Base-by-base conservation (phyloP, 2,797 vertebrate genomes). In the Erpetoichthys calabaricus region DNA sequence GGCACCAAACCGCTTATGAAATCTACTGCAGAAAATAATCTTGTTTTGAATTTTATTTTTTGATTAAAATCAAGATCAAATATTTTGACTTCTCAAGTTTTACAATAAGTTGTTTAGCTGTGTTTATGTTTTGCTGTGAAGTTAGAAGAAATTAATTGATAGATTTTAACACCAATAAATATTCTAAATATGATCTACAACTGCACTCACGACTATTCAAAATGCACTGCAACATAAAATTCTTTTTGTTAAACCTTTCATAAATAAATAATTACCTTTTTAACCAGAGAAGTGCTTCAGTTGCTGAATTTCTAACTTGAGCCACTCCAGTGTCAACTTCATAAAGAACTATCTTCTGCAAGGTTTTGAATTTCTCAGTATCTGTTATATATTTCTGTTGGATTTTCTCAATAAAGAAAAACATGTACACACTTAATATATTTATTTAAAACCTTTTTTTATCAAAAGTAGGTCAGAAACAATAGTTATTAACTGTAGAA, bases 231-330 rank as follows among this genome's bases (percentile, higher is more conserved):
- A 5, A 51, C 25, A 51, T 6, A 51, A 3, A 3, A 51, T 10
- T n/a, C n/a, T 25, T 25, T 25, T 25, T 25, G 25, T 25, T 25
- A 25, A 25, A 41, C 44, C n/a, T 41, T 47, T 25, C n/a, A 25
- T n/a, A 54, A 54, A 54, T 54, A 4, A 7, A 25, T 4, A 2
- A 0, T 64, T 71, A 88, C 86, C 86, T 87, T 68, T 89, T 84
- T 53, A 99, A 89, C 96, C 96, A 99, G 66, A 99, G 74, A 63
- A 99, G 86, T 25, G 96, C 95, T 73, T 99, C 93, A 0, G 95
- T 97, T 42, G 96, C 95, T 0, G 96, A 99, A 73, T 99, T 97
- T 46, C 94, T 86, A 4, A 97, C 85, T 65, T 83, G 89, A 3
- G 92, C 81, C 3, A 91, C 85, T 0, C 84, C 82, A 0, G 73